A percentile compares a stretch with the other conserved stretches of the same genome.
Evolutionary conservation across 2,113 vertebrate genomes (phyloP).

Genomic region (Vidua macroura): DNA sequence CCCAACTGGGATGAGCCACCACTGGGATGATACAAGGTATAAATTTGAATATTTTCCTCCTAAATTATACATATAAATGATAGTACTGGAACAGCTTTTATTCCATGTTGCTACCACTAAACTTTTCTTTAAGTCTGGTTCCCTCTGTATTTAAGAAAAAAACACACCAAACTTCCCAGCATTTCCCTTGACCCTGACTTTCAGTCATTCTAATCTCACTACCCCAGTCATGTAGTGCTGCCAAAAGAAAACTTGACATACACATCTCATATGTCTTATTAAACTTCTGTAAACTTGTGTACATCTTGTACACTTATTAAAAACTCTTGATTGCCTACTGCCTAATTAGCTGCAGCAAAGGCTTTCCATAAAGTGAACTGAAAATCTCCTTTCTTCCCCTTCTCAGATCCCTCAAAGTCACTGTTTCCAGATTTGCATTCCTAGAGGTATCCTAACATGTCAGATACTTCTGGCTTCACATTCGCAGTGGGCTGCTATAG

Average conservation of each 20-base stretch:
- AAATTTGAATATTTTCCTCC: background rate
- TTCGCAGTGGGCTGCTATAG: constrained; percentile 38
- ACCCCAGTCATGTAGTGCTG: background rate
- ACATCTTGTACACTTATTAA: background rate
- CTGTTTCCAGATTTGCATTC: constrained; percentile 62
- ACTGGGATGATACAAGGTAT: constrained; percentile 94
- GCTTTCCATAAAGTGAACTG: constrained; percentile 22
- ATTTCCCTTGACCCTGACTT: background rate
- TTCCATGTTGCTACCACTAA: background rate
- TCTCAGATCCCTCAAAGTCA: constrained; percentile 57
- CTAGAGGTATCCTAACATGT: constrained; percentile 56
- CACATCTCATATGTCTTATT: background rate
- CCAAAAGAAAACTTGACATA: background rate
- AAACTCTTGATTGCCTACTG: background rate
- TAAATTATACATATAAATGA: background rate
- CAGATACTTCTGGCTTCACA: constrained; percentile 38
- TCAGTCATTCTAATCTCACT: background rate
- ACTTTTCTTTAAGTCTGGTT: background rate
- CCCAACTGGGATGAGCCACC: constrained; percentile 79
- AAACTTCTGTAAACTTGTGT: background rate
- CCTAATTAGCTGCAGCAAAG: background rate
- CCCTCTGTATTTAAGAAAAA: background rate
- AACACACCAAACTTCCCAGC: accelerated
- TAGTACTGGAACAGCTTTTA: background rate
- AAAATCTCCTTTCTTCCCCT: constrained; percentile 62